Base-by-base conservation (phyloP, 2,113 vertebrate genomes). In the Turnix velox region DNA sequence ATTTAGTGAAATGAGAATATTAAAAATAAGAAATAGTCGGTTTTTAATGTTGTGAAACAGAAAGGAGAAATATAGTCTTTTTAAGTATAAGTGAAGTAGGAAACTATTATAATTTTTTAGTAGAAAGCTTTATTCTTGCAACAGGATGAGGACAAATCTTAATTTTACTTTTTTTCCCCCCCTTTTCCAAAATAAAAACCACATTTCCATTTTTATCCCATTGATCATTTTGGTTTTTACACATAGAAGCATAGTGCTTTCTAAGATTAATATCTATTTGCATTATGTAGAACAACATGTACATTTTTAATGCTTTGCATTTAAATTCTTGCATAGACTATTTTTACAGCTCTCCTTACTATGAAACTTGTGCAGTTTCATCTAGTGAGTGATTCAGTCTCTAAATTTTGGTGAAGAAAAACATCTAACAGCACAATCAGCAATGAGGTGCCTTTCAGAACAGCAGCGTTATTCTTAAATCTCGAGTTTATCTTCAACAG, bases 1-100 rank as follows among this genome's bases (percentile, higher is more conserved):
- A 95, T 83, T 93, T 86, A 92, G 35, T 49, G 31, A 92, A 93
- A 94, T 86, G 35, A 88, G 57, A 93, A 78, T 90, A 86, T 90
- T 86, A 83, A 88, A 90, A 86, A 66, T 80, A 86, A 51, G 24
- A 69, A 63, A 68, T 57, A 58, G 55, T 74, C 14, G 22, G 37
- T 91, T 87, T 88, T 74, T 43, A 58, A 42, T 51, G 11, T 37
- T 79, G 19, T 48, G 55, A 90, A 84, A 67, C 43, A 81, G 57
- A 79, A 92, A 86, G 46, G 28, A 46, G 43, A 77, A 93, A 48
- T 72, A 57, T 12, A 49, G 20, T 51, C 7, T 84, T 92, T 75
- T 84, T 3, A 74, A 54, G 7, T n/a, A 28, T 52, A 79, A 80
- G 51, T 51, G 25, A 74, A 85, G 20, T 42, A 72, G 23, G 27